These are phyloP conservation scores for Mythimna vitellina DNA, from an alignment of 2,888 invertebrate species.

Conservation along the genomic window DNA sequence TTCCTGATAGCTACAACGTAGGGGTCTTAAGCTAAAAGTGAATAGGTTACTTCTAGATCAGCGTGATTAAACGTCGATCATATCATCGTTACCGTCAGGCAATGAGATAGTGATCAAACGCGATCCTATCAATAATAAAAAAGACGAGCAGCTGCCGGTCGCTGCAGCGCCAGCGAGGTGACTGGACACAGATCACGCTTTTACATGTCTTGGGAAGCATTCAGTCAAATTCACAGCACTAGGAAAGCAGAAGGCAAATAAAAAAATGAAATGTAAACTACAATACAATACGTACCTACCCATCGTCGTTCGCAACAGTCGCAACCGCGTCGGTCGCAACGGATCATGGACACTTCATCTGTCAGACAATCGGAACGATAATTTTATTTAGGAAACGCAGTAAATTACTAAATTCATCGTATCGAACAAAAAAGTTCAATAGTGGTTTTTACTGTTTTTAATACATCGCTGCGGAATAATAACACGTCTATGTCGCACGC, in stretches of 20 bases:
- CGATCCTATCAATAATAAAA: too few relatives aligned
- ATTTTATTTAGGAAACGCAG: slow-evolving; percentile 26
- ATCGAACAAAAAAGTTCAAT: slow-evolving; percentile 33
- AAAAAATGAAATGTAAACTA: too few relatives aligned
- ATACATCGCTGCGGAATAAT: slow-evolving; percentile 37
- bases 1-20: too few relatives aligned
- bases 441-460: slow-evolving; percentile 13
- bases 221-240: too few relatives aligned
- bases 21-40: too few relatives aligned
- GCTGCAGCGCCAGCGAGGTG: neutral
- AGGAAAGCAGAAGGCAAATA: neutral
- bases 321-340: too few relatives aligned
- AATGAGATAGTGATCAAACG: too few relatives aligned
- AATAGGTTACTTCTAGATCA: too few relatives aligned
- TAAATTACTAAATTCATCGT: slow-evolving; percentile 28
- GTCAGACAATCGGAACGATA: neutral
- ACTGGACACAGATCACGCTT: slow-evolving; percentile 23
- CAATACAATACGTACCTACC: too few relatives aligned
- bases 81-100: too few relatives aligned
- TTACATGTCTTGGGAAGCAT: neutral
- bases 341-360: neutral
- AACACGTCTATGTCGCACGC: slow-evolving; percentile 50
- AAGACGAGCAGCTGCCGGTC: neutral
- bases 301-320: too few relatives aligned
- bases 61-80: too few relatives aligned